Conservation (phyloP, 1,140 invertebrate species). For the Spodoptera frugiperda region DNA sequence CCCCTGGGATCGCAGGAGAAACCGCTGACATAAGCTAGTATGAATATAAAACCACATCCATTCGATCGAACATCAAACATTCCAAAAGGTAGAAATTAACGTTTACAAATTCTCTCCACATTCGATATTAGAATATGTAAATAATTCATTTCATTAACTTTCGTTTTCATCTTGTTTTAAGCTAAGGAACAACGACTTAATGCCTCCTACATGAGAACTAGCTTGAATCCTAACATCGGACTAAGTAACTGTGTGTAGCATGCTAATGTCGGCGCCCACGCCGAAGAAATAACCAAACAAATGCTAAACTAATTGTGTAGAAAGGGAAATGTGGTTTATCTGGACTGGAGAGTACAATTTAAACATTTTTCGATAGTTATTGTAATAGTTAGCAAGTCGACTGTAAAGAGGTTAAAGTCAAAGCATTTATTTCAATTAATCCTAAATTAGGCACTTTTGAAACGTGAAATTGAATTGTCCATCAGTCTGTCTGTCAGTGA, state of each 20-base stretch:
- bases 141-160: slow-evolving; percentile 49
- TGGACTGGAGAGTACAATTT: neutral
- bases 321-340: slow-evolving; percentile 36
- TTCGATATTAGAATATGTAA: slow-evolving; percentile 43
- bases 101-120: slow-evolving; percentile 14
- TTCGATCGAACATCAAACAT: neutral
- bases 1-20: too few relatives aligned
- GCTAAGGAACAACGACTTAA: slow-evolving; percentile 23
- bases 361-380: neutral
- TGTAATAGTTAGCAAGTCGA: too few relatives aligned
- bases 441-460: too few relatives aligned
- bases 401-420: too few relatives aligned
- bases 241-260: slow-evolving; percentile 30
- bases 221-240: slow-evolving; percentile 2
- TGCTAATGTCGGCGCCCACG: slow-evolving; percentile 40
- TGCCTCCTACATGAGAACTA: slow-evolving; percentile 25
- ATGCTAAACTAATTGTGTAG: slow-evolving; percentile 42
- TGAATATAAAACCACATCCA: neutral
- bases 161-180: slow-evolving; percentile 36
- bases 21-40: too few relatives aligned
- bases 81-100: slow-evolving; percentile 4
- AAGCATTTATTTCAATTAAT: too few relatives aligned
- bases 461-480: too few relatives aligned
- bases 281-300: slow-evolving; percentile 9
- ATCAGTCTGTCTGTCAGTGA: too few relatives aligned